Conservation (phyloP, 2,888 invertebrate genomes). For the Phyto melanocephala region DNA sequence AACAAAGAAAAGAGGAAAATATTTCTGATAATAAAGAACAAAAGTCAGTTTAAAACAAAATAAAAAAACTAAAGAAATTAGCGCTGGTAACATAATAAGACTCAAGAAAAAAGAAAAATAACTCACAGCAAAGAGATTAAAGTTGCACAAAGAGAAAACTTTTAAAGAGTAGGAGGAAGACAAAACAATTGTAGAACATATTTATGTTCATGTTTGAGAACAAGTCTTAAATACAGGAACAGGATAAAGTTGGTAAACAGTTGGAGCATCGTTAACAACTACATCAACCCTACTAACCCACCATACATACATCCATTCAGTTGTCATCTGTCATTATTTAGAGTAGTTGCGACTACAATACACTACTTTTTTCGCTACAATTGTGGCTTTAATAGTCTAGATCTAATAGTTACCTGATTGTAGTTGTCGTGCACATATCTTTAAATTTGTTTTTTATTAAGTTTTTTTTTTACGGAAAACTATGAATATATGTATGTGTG, state of each 20-base stretch:
- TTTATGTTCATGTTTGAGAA: conserved; percentile 8
- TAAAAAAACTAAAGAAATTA: background rate
- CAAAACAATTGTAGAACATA: background rate
- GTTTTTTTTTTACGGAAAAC: background rate
- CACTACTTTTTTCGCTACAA: background rate
- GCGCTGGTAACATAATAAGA: background rate
- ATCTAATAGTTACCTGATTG: background rate
- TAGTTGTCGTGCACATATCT: background rate
- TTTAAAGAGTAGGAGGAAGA: background rate
- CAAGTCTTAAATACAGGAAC: conserved; percentile 26
- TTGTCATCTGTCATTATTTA: background rate
- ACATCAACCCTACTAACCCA: background rate
- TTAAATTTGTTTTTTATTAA: background rate
- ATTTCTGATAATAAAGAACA: conserved; percentile 44
- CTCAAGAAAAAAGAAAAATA: no score
- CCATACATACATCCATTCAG: background rate
- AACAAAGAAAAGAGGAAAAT: background rate
- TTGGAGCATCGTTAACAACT: background rate
- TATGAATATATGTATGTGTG: background rate
- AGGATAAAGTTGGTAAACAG: conserved; percentile 21
- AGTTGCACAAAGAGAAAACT: background rate
- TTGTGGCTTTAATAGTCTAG: background rate
- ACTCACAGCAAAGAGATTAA: background rate
- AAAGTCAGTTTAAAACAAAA: conserved; percentile 11
- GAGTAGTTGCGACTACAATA: conserved; percentile 7